Percentiles rank a stretch among this genome's conserved stretches.
phyloP scores from a whole-genome alignment of 2,797 vertebrate genomes.

The Aselliscus stoliczkanus region DNA sequence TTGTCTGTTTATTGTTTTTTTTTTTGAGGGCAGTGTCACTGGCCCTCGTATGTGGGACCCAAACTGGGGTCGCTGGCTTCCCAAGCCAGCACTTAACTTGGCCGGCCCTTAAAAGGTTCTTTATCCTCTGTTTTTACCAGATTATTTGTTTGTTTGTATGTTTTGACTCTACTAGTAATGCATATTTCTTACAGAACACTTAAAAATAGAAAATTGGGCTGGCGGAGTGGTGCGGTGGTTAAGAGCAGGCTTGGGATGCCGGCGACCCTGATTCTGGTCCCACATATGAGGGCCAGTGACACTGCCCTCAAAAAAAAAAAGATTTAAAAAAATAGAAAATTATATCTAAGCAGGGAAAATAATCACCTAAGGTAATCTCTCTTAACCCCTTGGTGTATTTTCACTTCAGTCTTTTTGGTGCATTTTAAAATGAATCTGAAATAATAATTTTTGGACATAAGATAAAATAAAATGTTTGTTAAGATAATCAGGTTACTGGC shows the following conservation, averaged over 20 bases:
- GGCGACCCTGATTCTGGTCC: too few species aligned
- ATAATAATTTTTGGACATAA: background rate
- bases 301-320: too few species aligned
- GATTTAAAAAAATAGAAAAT: conserved; percentile 4
- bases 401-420: background rate
- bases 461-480: conserved; percentile 14
- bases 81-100: too few species aligned
- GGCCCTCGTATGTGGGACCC: too few species aligned
- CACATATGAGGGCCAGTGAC: too few species aligned
- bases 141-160: background rate
- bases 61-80: too few species aligned
- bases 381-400: background rate
- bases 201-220: conserved; percentile 7
- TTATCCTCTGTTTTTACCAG: background rate
- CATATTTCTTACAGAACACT: background rate
- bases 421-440: background rate
- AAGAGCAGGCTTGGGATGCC: too few species aligned
- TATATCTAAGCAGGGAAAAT: background rate
- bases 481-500: background rate
- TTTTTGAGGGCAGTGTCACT: too few species aligned
- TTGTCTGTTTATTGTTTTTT: background rate
- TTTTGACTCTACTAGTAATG: background rate
- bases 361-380: background rate
- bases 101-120: background rate
- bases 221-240: too few species aligned